Evolutionary conservation across 2,888 invertebrate species (phyloP), one percentile per base, ranked within the genome.

Genomic region (Marronus borbonicus): DNA sequence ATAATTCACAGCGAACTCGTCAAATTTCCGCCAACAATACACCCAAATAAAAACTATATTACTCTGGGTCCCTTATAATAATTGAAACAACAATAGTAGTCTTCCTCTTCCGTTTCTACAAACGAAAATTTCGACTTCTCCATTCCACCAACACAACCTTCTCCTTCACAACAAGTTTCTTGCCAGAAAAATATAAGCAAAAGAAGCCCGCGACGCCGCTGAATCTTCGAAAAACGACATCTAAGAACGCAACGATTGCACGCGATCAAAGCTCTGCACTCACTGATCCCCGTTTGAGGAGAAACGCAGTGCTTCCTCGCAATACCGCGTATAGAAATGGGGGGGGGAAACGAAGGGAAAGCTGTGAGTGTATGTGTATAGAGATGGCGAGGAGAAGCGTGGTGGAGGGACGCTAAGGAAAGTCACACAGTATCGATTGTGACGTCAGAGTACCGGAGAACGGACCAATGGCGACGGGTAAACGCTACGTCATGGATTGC

Each of bases 401-500:
- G 85, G 77, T 80, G 82, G 87, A 88, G 88, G 85, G 83, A 86
- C 85, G 83, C 81, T 88, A 89, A 87, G 86, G 85, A 89, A 87
- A 86, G 85, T 83, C 80, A 55, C 84, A 82, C 83, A 85, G 86
- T 87, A 88, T 86, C 83, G 85, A 81, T 81, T 82, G 85, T 88
- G 89, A 89, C 89, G 89, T 89, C 88, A 88, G 85, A 81, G 80
- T 77, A 79, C 80, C 80, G 80, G 70, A 60, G 60, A 85, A 82
- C 81, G 80, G 81, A 85, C 88, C 88, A 89, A 89, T 89, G 83
- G 87, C 85, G 84, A 85, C 83, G 82, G 81, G 12, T 4, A 65
- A 81, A 81, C 86, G 81, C 87, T 86, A 89, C 89, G 89, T 89
- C 89, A 89, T 86, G 81, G 78, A 82, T 83, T 86, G 86, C 86